Evolutionary conservation across 2,113 vertebrate species (phyloP).

Genomic region (Terrapene triunguis): DNA sequence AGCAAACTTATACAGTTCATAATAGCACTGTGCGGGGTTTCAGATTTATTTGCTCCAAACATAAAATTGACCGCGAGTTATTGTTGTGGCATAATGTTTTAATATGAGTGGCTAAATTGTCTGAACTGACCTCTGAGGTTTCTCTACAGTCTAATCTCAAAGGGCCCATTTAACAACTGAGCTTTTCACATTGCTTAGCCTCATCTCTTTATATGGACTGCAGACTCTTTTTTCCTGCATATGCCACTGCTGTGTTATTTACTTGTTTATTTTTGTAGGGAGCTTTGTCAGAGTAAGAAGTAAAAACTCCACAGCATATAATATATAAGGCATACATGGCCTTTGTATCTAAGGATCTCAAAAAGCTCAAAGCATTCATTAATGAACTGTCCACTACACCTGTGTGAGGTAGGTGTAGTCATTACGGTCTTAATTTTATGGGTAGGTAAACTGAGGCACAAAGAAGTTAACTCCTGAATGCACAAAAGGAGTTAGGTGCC

Average conservation of each 20-base stretch:
- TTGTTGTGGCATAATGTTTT: neutral
- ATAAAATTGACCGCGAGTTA: neutral
- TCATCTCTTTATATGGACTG: neutral
- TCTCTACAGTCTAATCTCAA: neutral
- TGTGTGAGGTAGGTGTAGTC: neutral
- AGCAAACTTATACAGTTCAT: neutral
- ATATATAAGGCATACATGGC: neutral
- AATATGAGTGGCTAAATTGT: neutral
- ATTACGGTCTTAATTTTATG: neutral
- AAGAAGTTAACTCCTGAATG: neutral
- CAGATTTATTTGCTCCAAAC: neutral
- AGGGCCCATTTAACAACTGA: neutral
- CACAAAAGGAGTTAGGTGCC: neutral
- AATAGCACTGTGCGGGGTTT: neutral
- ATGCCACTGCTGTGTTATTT: neutral
- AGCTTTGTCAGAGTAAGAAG: rapidly evolving
- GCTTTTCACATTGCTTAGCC: neutral
- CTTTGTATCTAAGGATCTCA: rapidly evolving
- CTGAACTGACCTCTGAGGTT: neutral
- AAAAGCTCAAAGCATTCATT: rapidly evolving
- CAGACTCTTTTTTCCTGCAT: rapidly evolving
- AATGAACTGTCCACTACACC: neutral
- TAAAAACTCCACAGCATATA: neutral
- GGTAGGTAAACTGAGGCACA: neutral
- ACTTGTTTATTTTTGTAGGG: rapidly evolving